These are phyloP conservation scores for Cydia strobilella DNA, from an alignment of 1,140 invertebrate genomes.

Conservation along the genomic window DNA sequence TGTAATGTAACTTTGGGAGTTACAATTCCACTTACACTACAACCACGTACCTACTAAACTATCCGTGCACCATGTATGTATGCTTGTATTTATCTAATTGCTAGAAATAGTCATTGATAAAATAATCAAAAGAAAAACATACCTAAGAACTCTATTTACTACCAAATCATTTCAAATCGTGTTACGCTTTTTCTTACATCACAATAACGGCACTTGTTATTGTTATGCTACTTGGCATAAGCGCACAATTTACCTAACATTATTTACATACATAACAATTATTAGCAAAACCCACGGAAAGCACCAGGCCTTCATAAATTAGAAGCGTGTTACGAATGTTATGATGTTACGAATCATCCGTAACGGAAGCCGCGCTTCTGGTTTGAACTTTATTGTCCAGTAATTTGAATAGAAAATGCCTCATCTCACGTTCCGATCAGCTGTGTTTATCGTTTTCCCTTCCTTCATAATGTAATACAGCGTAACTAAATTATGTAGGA, in stretches of 20 bases:
- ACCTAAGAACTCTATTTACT: not conserved
- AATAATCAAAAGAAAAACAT: too few relatives aligned
- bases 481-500: constrained; percentile 4
- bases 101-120: too few relatives aligned
- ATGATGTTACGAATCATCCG: constrained; percentile 12
- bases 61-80: too few relatives aligned
- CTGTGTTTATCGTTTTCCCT: not conserved
- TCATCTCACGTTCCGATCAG: not conserved
- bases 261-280: constrained; percentile 25
- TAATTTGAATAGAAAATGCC: not conserved
- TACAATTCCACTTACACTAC: too few relatives aligned
- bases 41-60: too few relatives aligned
- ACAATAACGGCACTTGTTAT: not conserved
- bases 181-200: constrained; percentile 39
- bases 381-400: not conserved
- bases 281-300: not conserved
- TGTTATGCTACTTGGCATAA: not conserved
- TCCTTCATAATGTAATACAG: constrained; percentile 19
- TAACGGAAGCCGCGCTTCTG: not conserved
- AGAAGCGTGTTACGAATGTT: constrained; percentile 28
- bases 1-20: too few relatives aligned
- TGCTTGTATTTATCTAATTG: too few relatives aligned
- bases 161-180: constrained; percentile 6
- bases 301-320: constrained; percentile 41
- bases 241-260: constrained; percentile 33